Evolutionary conservation across 2,888 invertebrate species (phyloP), one percentile per base, ranked within the genome.

Genomic region (Polietes domitor): DNA sequence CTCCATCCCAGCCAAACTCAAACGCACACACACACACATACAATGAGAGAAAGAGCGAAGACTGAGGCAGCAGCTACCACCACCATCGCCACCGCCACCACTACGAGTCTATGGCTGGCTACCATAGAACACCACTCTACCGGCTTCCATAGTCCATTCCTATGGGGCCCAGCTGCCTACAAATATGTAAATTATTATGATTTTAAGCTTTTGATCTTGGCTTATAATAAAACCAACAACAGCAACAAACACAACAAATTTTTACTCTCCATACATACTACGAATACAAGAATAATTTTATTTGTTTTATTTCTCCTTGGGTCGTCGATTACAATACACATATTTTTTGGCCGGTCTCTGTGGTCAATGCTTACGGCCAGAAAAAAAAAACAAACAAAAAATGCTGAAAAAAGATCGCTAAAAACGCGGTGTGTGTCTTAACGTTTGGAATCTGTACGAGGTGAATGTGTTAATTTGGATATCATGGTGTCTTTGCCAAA

Each of bases 131-230:
- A 68, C 72, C 37, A 32, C 50, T 0, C 32, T 37, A 79, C 76
- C 26, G 17, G 28, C 70, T 58, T n/a, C 32, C 28, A n/a, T 61
- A 17, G 58, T 32, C 50, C 6, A 6, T 47, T 21, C 70, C 70
- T 26, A 28, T 55, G 47, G 32, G 32, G 78, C 76, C 65, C 78
- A 76, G 81, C 76, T 84, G 81, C 84, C 84, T 79, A 76, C 84
- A 81, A 84, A 84, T 84, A 84, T 84, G 84, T 84, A 84, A 84
- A 84, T 84, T 81, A 84, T 84, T 81, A 84, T 84, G 81, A 84
- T 84, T 84, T 84, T 81, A 79, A 81, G 81, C 81, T 84, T 84
- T 84, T 84, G 81, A 84, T 84, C 81, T 84, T 81, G 81, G 81
- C 81, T 81, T 79, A 76, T 55, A 68, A 41, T 68, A 68, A 41